A percentile compares a stretch with the other conserved stretches of the same genome.
phyloP scores from a whole-genome alignment of 2,113 vertebrate genomes.

The Spilogale gracilis region DNA sequence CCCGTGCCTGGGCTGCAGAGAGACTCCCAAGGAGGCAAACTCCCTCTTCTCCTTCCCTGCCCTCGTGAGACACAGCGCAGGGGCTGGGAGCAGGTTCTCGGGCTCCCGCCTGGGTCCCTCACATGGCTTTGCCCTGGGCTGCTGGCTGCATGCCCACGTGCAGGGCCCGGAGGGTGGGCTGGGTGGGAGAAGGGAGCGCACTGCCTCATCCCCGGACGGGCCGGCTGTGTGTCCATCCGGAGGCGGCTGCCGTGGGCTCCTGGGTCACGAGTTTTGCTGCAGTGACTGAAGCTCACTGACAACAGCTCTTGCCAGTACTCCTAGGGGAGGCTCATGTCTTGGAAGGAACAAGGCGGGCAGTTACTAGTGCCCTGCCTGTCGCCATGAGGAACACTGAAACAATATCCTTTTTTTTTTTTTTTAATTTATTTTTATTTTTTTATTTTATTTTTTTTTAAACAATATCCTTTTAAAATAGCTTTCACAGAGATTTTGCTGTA shows the following conservation, averaged over 20 bases:
- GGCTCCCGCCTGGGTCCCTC: not conserved
- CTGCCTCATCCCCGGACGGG: not conserved
- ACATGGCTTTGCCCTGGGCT: not conserved
- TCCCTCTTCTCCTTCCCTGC: not conserved
- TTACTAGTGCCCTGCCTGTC: not conserved
- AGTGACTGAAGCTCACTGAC: not conserved
- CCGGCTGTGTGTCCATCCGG: not conserved
- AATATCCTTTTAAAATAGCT: conserved; percentile 48
- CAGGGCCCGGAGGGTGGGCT: not conserved
- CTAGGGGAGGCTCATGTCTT: not conserved
- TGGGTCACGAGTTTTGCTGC: not conserved
- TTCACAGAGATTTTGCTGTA: conserved; percentile 39
- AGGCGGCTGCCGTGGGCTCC: not conserved
- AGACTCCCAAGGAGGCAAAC: not conserved
- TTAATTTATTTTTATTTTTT: no score
- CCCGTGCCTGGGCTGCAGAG: not conserved
- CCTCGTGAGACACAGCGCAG: not conserved
- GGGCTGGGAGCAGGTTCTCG: not conserved
- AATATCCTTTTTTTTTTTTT: not conserved
- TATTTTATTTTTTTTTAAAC: not conserved
- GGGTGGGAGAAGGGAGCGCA: not conserved
- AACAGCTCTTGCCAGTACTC: not conserved
- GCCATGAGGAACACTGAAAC: conserved; percentile 31
- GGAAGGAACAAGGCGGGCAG: not conserved
- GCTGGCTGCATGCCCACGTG: not conserved